A percentile compares a stretch with the other conserved stretches of the same genome.
Conservation (phyloP, 53 echinoderm and acorn worm species). For the Mesocentrotus franciscanus region DNA sequence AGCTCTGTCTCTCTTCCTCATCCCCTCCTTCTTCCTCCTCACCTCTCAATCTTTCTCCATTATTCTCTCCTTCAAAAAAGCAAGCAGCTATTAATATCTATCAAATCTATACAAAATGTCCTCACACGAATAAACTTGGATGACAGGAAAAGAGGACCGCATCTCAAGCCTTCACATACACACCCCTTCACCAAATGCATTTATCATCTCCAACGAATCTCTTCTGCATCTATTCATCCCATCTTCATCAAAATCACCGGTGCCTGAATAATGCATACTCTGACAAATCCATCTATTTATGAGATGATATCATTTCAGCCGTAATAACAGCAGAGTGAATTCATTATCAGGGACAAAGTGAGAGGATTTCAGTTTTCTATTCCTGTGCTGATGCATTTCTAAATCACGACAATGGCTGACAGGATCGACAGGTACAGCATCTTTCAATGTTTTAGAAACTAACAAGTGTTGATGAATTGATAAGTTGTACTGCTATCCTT, state of each 20-base stretch:
- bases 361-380: not conserved
- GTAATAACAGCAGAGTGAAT: slow-evolving; percentile 9
- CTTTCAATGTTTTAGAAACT: not conserved
- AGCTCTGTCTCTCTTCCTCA: not conserved
- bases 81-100: not conserved
- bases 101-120: not conserved
- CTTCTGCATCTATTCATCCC: not conserved
- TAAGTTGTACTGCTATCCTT: not conserved
- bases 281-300: slow-evolving; percentile 7
- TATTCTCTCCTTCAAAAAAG: not conserved
- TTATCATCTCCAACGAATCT: not conserved
- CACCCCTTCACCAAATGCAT: not conserved
- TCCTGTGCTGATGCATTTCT: not conserved
- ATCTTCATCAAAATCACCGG: not conserved
- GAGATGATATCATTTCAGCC: not conserved
- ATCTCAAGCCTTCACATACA: not conserved
- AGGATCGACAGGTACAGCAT: not conserved
- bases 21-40: not conserved
- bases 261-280: not conserved
- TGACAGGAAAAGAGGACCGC: not conserved
- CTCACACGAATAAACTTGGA: not conserved
- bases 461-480: not conserved
- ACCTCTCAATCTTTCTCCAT: not conserved
- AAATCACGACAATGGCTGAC: not conserved
- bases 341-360: slow-evolving; percentile 1